Evolutionary conservation across 1,140 invertebrate species (phyloP), one percentile per base, ranked within the genome.

Genomic region (Drosophila nikananu): DNA sequence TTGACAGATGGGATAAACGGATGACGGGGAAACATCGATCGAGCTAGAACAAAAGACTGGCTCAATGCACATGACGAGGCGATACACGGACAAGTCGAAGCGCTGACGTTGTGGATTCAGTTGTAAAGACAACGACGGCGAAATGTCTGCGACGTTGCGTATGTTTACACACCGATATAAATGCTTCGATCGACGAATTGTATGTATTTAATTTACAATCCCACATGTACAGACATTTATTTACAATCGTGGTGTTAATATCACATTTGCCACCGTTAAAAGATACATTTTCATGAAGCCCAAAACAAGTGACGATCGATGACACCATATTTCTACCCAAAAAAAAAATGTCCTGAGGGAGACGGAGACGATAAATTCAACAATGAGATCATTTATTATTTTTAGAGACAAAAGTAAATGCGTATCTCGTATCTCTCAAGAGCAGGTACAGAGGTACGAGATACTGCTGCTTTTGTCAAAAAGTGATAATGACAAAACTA

Each of bases 11-110:
- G 82, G 68, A 67, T 65, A 46, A 71, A 68, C 55, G 65, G 65
- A 81, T 77, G 83, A 77, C 70, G 78, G 64, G 67, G 61, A 82
- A 83, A 87, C 76, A 78, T 78, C 75, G 75, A 81, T 86, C 83
- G 75, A 82, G 60, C 52, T 17, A 55, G 64, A 60, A 89, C 83
- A 87, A 83, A 89, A 75, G 84, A 61, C 61, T 57, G 27, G 72
- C 62, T 80, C 71, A 77, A 80, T 87, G 77, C 81, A 80, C 77
- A 66, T 70, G 48, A 62, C 54, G 67, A 35, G 67, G 19, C 46
- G 48, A 49, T 39, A 61, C 44, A 37, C 15, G 59, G 66, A 8
- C 44, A 17, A 60, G 41, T 12, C 35, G 72, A 44, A 30, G 54
- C 65, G 70, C 49, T 51, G 54, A 77, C 65, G 70, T 48, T 87